phyloP scores from a whole-genome alignment of 1,140 invertebrate species.

The Megathymus violae region DNA sequence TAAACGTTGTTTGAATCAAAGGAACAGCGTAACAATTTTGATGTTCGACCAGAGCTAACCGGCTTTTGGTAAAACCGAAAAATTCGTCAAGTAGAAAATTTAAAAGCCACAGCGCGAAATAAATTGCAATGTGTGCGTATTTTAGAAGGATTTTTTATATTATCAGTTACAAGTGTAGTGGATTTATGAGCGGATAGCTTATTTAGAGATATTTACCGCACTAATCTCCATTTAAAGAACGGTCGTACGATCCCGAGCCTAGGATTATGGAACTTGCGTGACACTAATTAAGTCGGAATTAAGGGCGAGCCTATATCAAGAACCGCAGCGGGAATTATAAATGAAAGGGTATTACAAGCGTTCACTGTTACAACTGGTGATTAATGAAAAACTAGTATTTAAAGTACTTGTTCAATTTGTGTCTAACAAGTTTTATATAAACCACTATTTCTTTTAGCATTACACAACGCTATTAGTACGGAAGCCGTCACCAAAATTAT shows the following conservation, averaged over 20 bases:
- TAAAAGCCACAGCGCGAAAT: constrained; percentile 26
- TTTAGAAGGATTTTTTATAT: constrained; percentile 22
- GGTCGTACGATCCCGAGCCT: constrained; percentile 77
- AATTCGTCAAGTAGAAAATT: constrained; percentile 36
- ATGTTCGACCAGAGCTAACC: constrained; percentile 31
- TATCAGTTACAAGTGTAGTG: constrained; percentile 49
- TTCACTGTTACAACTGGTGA: constrained; percentile 61
- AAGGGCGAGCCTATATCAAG: constrained; percentile 80
- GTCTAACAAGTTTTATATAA: constrained; percentile 2
- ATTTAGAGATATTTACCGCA: constrained; percentile 76
- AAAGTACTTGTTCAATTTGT: constrained; percentile 20
- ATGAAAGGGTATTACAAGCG: constrained; percentile 79
- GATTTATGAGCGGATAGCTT: constrained; percentile 72
- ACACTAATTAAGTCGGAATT: constrained; percentile 83
- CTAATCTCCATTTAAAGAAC: constrained; percentile 83
- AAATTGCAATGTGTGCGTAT: constrained; percentile 25
- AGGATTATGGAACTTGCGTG: constrained; percentile 82
- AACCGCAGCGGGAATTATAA: constrained; percentile 78
- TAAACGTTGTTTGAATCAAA: constrained; percentile 32
- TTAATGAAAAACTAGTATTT: constrained; percentile 37
- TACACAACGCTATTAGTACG: no score
- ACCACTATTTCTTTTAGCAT: no score
- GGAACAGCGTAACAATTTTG: constrained; percentile 34
- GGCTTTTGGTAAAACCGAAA: constrained; percentile 33
- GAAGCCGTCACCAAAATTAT: no score